Percentiles rank a stretch among this genome's conserved stretches.
Conservation (phyloP, 2,113 vertebrate species). For the Bubo bubo region DNA sequence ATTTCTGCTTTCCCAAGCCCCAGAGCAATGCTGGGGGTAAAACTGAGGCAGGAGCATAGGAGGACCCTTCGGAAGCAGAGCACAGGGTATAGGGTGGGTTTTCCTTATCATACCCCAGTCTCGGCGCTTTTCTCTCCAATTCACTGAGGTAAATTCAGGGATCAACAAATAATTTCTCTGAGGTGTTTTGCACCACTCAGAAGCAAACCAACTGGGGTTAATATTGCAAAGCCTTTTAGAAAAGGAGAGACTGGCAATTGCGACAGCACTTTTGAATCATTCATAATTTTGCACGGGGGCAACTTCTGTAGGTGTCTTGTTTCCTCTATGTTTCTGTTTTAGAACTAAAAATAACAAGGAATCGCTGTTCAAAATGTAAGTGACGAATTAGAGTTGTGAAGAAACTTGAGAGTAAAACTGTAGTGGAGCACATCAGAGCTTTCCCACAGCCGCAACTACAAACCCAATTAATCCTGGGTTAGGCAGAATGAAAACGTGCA, state of each 20-base stretch:
- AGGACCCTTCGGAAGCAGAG: not conserved
- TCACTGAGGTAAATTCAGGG: not conserved
- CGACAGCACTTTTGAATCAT: slow-evolving; percentile 38
- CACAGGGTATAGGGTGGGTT: fast-evolving
- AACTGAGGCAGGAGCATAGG: not conserved
- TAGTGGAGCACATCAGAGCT: slow-evolving; percentile 23
- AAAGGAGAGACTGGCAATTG: not conserved
- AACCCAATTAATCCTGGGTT: slow-evolving; percentile 15
- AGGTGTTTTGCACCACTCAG: not conserved
- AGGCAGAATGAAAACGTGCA: not conserved
- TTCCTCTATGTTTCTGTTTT: slow-evolving; percentile 31
- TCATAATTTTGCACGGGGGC: slow-evolving; percentile 45
- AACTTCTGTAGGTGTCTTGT: slow-evolving; percentile 41
- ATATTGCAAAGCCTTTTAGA: not conserved
- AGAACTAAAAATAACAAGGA: slow-evolving; percentile 48
- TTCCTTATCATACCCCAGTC: not conserved
- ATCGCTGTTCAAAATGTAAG: slow-evolving; percentile 16
- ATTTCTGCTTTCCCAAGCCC: not conserved
- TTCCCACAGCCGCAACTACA: not conserved
- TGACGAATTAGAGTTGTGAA: not conserved
- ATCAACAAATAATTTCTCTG: not conserved
- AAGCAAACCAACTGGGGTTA: not conserved
- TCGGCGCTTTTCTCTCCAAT: not conserved
- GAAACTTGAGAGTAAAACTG: not conserved
- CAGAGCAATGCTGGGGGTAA: fast-evolving